Base-by-base conservation (phyloP, 2,113 vertebrate genomes). In the Alaudala cheleensis region DNA sequence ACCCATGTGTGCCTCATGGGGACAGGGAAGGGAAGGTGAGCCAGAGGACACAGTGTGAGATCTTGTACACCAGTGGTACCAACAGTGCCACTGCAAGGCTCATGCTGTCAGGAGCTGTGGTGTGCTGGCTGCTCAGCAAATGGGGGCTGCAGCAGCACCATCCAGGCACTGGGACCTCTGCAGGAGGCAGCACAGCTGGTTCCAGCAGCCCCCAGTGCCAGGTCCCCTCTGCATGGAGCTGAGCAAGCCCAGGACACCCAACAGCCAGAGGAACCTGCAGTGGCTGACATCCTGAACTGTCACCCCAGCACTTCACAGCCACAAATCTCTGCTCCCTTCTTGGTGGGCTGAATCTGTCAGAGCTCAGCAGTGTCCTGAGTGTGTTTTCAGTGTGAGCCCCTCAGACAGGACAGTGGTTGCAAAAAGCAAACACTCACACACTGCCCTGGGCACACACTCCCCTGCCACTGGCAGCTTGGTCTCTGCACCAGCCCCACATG, bases 401-500 rank as follows among this genome's bases (percentile, higher is more conserved):
- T 2, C 53, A 72, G 51, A 33, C 65, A 58, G 73, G 42, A 34
- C 56, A 79, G 70, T 0, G 9, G 54, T 74, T 85, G 70, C 85
- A 76, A 67, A 91, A 93, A 51, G 20, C 90, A 90, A 90, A 81
- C 70, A 79, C 42, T 11, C 33, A 5, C 29, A 8, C 34, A 0
- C 25, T 80, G 49, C 34, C 54, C 45, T 3, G 1, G 33, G 88
- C 69, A 23, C 58, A 45, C 0, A 0, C 57, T 93, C 28, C 70
- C 39, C 42, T 47, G 49, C 34, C 6, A 1, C 0, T 40, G 57
- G 23, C 66, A 73, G 4, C 44, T 14, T 17, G 3, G 0, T 60
- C 62, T 80, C 44, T 3, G 34, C 3, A 16, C 49, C 44, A 65
- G 37, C 54, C 62, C 12, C 29, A 24, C 67, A 33, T 45, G 37